These are phyloP conservation scores for Bufotes viridis DNA, from an alignment of 2,797 vertebrate species.

Conservation along the genomic window DNA sequence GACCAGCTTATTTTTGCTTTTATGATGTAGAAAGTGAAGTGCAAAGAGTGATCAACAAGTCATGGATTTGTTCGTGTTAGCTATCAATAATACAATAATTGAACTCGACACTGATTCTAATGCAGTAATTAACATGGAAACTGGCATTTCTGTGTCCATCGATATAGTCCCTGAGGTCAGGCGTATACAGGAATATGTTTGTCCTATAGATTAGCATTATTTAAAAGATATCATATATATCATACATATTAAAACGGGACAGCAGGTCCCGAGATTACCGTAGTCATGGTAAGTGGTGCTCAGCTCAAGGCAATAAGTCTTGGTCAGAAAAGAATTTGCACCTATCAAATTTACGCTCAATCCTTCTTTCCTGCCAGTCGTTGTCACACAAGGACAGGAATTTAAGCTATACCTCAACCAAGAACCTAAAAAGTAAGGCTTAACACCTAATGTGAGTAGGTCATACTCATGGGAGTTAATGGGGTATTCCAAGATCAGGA, in stretches of 20 bases:
- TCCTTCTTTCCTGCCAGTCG: too few relatives aligned
- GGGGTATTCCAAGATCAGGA: too few relatives aligned
- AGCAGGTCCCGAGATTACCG: too few relatives aligned
- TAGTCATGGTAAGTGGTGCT: too few relatives aligned
- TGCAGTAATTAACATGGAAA: background rate
- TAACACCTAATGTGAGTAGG: background rate
- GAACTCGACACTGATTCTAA: background rate
- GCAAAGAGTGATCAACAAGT: background rate
- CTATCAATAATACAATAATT: background rate
- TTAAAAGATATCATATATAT: too few relatives aligned
- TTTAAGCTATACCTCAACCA: background rate
- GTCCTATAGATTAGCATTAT: too few relatives aligned
- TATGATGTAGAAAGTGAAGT: background rate
- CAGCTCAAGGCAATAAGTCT: too few relatives aligned
- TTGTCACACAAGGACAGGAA: too few relatives aligned
- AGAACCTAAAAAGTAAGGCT: background rate
- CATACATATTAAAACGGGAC: too few relatives aligned
- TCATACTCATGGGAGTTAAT: background rate
- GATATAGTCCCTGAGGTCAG: background rate
- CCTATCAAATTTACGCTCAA: too few relatives aligned
- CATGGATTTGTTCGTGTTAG: background rate
- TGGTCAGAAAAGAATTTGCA: too few relatives aligned
- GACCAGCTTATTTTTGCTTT: conserved; percentile 63
- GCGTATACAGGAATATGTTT: background rate
- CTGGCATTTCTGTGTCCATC: background rate